A percentile compares a stretch with the other conserved stretches of the same genome.
Evolutionary conservation across 2,113 vertebrate species (phyloP).

Genomic region (Excalfactoria chinensis): DNA sequence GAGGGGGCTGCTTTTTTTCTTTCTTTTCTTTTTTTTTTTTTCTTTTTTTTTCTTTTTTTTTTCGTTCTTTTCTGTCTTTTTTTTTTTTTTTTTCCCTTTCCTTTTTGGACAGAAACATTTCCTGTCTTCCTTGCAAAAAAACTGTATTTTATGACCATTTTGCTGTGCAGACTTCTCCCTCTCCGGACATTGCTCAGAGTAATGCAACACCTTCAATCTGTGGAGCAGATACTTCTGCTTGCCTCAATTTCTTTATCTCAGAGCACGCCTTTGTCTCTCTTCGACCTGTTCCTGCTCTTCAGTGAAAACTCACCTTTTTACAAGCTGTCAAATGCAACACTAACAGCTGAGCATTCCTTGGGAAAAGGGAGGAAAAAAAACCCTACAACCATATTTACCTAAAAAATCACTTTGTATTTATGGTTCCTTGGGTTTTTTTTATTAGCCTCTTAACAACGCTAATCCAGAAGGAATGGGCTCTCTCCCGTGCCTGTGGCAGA

Average conservation of each 20-base stretch:
- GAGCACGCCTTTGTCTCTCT: constrained; percentile 59
- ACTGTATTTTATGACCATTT: constrained; percentile 75
- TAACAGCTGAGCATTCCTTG: constrained; percentile 58
- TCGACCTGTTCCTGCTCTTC: constrained; percentile 56
- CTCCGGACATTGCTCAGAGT: constrained; percentile 48
- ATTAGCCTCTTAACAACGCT: constrained; percentile 76
- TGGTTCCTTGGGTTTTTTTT: constrained; percentile 77
- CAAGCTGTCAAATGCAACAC: constrained; percentile 71
- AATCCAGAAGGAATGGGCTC: constrained; percentile 63
- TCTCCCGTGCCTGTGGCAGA: constrained; percentile 56
- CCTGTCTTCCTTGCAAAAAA: constrained; percentile 74
- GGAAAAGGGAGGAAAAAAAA: background rate
- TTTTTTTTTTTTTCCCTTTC: background rate
- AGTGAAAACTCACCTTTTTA: constrained; percentile 74
- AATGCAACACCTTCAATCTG: constrained; percentile 71
- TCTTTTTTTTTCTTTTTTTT: constrained; percentile 1
- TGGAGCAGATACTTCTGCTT: constrained; percentile 56
- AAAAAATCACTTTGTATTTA: constrained; percentile 80
- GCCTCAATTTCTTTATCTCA: constrained; percentile 51
- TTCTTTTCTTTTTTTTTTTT: background rate
- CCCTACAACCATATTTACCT: constrained; percentile 69
- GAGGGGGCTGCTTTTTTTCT: background rate
- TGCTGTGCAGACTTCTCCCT: constrained; percentile 56
- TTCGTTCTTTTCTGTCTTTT: background rate
- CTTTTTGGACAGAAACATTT: constrained; percentile 66